Conservation (phyloP, 2,888 invertebrate species). For the Eudasyphora cyanicolor region DNA sequence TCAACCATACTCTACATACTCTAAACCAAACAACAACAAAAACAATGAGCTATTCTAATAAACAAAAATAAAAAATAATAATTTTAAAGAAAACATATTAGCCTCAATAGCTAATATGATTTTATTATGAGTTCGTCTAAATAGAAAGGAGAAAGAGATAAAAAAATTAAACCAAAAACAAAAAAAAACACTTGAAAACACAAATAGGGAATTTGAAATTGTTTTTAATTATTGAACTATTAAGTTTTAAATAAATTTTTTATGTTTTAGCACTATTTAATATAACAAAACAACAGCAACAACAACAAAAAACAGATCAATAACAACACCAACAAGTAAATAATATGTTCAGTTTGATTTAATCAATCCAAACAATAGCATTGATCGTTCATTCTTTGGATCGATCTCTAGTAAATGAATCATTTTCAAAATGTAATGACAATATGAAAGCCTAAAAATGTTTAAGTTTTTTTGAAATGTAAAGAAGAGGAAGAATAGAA, state of each 20-base stretch:
- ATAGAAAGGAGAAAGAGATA: slow-evolving; percentile 14
- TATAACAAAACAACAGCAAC: slow-evolving; percentile 48
- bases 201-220: slow-evolving; percentile 62
- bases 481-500: slow-evolving; percentile 34
- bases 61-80: slow-evolving; percentile 32
- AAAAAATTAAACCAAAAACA: slow-evolving; percentile 14
- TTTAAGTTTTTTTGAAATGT: slow-evolving; percentile 60
- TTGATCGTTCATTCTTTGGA: slow-evolving; percentile 3
- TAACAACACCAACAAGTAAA: slow-evolving; percentile 66
- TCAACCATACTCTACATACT: slow-evolving; percentile 38
- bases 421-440: slow-evolving; percentile 64
- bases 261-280: slow-evolving; percentile 62
- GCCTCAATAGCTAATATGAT: slow-evolving; percentile 46
- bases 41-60: slow-evolving; percentile 47
- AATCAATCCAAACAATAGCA: slow-evolving; percentile 37
- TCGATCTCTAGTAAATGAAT: slow-evolving; percentile 61
- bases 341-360: slow-evolving; percentile 67
- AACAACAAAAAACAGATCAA: slow-evolving; percentile 25
- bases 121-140: slow-evolving; percentile 49
- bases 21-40: slow-evolving; percentile 37
- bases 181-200: slow-evolving; percentile 30
- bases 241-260: slow-evolving; percentile 64
- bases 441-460: slow-evolving; percentile 23
- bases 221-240: slow-evolving; percentile 65
- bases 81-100: slow-evolving; percentile 48